These are phyloP conservation scores for Rhingia campestris DNA, from an alignment of 2,888 invertebrate genomes.

Conservation along the genomic window DNA sequence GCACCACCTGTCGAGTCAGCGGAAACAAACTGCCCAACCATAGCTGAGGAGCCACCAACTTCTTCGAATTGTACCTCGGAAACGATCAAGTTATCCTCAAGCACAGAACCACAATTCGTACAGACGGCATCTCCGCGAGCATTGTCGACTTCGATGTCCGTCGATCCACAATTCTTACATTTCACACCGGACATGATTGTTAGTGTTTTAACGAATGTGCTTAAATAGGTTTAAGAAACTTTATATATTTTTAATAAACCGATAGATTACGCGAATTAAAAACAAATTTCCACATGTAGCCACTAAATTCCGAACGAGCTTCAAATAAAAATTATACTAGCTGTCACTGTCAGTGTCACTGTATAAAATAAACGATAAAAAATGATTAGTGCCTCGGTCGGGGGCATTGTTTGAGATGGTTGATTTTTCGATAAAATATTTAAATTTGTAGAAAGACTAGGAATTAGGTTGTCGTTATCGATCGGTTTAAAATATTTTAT, in stretches of 20 bases:
- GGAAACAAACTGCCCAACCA: slow-evolving; percentile 96
- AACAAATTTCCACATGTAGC: slow-evolving; percentile 45
- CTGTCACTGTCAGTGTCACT: slow-evolving; percentile 25
- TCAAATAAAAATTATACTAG: background rate
- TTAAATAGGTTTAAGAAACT: background rate
- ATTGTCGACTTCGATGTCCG: slow-evolving; percentile 97
- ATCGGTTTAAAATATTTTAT: too few relatives aligned
- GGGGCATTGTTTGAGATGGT: too few relatives aligned
- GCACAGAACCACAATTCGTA: slow-evolving; percentile 96
- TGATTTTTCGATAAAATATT: too few relatives aligned
- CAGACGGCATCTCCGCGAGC: slow-evolving; percentile 97
- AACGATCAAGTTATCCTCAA: slow-evolving; percentile 98
- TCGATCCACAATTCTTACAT: slow-evolving; percentile 93
- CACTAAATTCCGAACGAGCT: background rate
- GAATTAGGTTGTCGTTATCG: too few relatives aligned
- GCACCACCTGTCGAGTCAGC: slow-evolving; percentile 93
- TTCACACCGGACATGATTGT: slow-evolving; percentile 86
- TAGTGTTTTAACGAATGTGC: background rate
- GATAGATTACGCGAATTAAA: slow-evolving; percentile 7
- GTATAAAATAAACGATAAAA: background rate
- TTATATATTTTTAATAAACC: background rate
- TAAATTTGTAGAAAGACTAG: too few relatives aligned
- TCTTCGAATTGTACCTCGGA: slow-evolving; percentile 98
- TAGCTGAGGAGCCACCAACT: slow-evolving; percentile 92
- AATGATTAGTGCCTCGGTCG: background rate